phyloP scores from a whole-genome alignment of 2,113 vertebrate species.

The Salvelinus alpinus region DNA sequence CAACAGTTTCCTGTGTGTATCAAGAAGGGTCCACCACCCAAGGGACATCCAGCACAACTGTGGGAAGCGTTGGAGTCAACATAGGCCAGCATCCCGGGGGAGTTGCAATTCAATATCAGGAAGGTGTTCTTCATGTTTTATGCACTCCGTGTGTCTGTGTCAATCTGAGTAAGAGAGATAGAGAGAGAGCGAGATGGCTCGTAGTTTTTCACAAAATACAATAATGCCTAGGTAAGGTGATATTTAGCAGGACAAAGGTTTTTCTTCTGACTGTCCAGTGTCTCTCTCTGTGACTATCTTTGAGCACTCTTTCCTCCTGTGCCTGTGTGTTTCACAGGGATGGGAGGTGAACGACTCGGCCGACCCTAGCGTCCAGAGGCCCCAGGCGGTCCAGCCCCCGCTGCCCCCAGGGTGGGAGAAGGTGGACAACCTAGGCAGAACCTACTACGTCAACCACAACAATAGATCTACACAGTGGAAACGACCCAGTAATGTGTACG shows the following conservation, averaged over 20 bases:
- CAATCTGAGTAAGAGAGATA: no score
- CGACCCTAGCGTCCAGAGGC: conserved; percentile 82
- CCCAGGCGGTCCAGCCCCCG: conserved; percentile 86
- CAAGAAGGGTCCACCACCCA: no score
- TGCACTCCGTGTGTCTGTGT: conserved; percentile 1
- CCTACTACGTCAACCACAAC: conserved; percentile 98
- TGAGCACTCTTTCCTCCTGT: background rate
- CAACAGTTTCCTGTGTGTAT: no score
- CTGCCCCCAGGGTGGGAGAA: conserved; percentile 95
- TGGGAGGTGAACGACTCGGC: conserved; percentile 88
- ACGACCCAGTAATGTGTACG: conserved; percentile 87
- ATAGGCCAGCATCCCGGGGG: no score
- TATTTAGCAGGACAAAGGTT: conserved; percentile 18
- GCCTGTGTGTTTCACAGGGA: conserved; percentile 59
- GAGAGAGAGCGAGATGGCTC: background rate
- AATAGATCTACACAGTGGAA: conserved; percentile 96
- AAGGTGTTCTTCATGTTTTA: no score
- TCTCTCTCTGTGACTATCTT: conserved; percentile 1
- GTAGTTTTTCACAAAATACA: conserved; percentile 5
- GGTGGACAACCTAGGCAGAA: conserved; percentile 94
- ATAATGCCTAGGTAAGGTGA: conserved; percentile 15
- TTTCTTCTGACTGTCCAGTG: background rate
- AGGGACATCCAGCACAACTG: no score
- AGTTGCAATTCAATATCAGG: no score
- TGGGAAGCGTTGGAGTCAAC: no score